A percentile compares a stretch with the other conserved stretches of the same genome.
Evolutionary conservation across 2,113 vertebrate genomes (phyloP).

Genomic region (Bostrychus sinensis): DNA sequence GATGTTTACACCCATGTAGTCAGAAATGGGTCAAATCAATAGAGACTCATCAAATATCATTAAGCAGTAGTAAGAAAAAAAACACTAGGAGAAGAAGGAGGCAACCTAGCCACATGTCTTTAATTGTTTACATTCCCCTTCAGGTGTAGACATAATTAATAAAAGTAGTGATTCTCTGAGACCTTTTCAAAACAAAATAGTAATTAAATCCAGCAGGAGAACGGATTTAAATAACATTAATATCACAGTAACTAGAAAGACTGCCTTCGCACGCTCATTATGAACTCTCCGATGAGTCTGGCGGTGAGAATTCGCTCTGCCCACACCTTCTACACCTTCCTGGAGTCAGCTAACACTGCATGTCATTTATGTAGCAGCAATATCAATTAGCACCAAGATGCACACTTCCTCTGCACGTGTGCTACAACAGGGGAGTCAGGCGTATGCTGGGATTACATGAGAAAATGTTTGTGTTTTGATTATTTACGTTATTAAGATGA

Average conservation of each 20-base stretch:
- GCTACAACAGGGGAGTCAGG: not conserved
- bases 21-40: constrained; percentile 4
- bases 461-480: too few species aligned
- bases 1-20: constrained; percentile 62
- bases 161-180: not conserved
- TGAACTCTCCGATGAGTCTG: constrained; percentile 29
- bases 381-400: constrained; percentile 43
- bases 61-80: not conserved
- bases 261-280: constrained; percentile 6
- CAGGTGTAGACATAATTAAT: constrained; percentile 13
- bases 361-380: constrained; percentile 21
- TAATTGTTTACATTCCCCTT: constrained; percentile 21
- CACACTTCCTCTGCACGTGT: constrained; percentile 17
- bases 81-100: not conserved
- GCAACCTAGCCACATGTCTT: constrained; percentile 20
- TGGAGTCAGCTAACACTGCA: constrained; percentile 12
- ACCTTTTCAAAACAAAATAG: not conserved
- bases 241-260: constrained; percentile 12
- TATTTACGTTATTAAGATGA: too few species aligned
- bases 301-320: constrained; percentile 11
- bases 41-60: constrained; percentile 4
- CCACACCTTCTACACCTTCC: constrained; percentile 14
- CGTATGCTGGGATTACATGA: too few species aligned
- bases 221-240: constrained; percentile 5
- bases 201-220: constrained; percentile 18